phyloP scores from a whole-genome alignment of 2,113 vertebrate genomes.

The Plotosus lineatus region DNA sequence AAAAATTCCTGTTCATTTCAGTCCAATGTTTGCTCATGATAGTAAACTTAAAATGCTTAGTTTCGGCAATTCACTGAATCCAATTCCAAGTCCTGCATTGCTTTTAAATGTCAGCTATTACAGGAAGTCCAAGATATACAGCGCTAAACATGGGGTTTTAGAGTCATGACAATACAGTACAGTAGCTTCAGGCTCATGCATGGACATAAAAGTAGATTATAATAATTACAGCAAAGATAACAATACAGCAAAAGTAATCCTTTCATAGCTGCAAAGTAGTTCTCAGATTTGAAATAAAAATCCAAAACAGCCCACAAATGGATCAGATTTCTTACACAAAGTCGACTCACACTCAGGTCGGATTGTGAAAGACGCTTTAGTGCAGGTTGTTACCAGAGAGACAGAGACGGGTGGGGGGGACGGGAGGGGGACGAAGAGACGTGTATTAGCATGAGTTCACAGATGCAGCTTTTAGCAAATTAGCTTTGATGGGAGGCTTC shows the following conservation, averaged over 20 bases:
- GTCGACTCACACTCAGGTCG: constrained; percentile 61
- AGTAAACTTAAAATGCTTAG: neutral
- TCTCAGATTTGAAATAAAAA: constrained; percentile 17
- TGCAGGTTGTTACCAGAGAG: constrained; percentile 58
- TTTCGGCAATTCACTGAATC: neutral
- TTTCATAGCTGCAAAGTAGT: constrained; percentile 56
- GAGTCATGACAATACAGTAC: constrained; percentile 26
- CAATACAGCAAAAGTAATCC: constrained; percentile 57
- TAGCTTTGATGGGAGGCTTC: neutral
- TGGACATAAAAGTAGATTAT: constrained; percentile 19
- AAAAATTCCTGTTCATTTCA: no score
- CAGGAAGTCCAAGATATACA: neutral
- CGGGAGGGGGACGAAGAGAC: neutral
- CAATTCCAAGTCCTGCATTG: neutral
- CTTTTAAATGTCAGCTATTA: no score
- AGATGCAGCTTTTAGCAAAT: neutral
- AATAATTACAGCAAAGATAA: constrained; percentile 49
- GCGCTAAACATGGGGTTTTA: neutral
- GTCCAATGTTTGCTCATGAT: neutral
- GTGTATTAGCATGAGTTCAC: neutral
- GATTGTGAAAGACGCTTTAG: constrained; percentile 74
- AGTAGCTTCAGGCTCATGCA: constrained; percentile 48
- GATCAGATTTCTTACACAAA: constrained; percentile 41
- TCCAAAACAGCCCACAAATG: constrained; percentile 34
- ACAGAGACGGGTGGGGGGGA: neutral